Conservation (phyloP, 2,113 vertebrate genomes). For the Pelvicachromis taeniatus region DNA sequence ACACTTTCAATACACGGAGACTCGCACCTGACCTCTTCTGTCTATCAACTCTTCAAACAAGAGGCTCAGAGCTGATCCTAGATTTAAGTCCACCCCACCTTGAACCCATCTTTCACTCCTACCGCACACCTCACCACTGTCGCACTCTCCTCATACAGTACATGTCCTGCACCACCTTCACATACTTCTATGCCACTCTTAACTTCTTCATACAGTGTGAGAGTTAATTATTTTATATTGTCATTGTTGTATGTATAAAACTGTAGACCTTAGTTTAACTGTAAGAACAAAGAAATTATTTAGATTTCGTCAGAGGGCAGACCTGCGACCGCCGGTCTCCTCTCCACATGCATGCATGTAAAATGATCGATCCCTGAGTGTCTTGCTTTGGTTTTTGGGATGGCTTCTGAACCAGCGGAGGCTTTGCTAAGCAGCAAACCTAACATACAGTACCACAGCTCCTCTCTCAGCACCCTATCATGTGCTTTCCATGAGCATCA, state of each 20-base stretch:
- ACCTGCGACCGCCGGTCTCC: no score
- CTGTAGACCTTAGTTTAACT: no score
- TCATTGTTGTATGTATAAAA: no score
- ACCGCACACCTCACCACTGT: background rate
- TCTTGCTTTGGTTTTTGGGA: no score
- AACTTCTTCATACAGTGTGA: background rate
- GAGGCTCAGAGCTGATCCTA: background rate
- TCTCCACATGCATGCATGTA: no score
- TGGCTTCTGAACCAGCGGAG: no score
- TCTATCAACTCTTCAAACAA: background rate
- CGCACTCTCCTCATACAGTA: background rate
- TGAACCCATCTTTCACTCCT: background rate
- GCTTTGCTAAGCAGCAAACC: no score
- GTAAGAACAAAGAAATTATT: no score
- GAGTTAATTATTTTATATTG: no score
- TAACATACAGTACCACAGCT: background rate
- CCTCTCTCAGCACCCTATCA: background rate
- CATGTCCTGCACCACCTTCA: background rate
- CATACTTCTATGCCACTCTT: background rate
- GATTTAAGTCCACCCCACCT: background rate
- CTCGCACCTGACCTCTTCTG: background rate
- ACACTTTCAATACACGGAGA: background rate
- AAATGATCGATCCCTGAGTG: no score
- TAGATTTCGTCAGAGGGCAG: no score
- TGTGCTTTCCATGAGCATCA: fast-evolving